These are phyloP conservation scores for Triops cancriformis DNA, from an alignment of 1,140 invertebrate genomes.

Conservation along the genomic window DNA sequence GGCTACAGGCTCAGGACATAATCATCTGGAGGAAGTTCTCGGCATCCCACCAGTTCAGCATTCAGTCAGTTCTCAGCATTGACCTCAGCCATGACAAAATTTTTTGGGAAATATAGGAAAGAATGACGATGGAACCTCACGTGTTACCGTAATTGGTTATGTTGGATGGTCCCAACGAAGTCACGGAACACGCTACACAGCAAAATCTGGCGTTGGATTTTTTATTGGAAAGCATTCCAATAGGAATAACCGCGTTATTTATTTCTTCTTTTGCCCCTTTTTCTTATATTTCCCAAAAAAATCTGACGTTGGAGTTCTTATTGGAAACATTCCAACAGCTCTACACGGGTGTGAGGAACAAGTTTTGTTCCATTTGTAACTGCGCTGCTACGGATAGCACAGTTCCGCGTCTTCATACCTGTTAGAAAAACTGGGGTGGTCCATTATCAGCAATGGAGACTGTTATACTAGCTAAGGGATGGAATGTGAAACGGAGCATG, in stretches of 20 bases:
- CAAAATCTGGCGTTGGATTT: not conserved
- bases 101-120: not conserved
- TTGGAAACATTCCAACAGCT: not conserved
- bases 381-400: not conserved
- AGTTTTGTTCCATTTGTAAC: not conserved
- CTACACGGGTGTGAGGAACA: not conserved
- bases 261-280: too few species aligned
- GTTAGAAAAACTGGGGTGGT: not conserved
- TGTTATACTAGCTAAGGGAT: not conserved
- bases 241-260: too few species aligned
- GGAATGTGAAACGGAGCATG: not conserved
- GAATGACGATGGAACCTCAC: not conserved
- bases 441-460: not conserved
- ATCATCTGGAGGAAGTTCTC: not conserved
- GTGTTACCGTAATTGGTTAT: not conserved
- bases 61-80: not conserved
- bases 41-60: not conserved
- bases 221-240: not conserved
- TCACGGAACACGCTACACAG: not conserved
- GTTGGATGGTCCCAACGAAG: not conserved
- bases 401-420: not conserved
- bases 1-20: not conserved
- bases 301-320: too few species aligned
- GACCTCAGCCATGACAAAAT: not conserved
- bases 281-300: too few species aligned